Conservation (phyloP, 2,888 invertebrate species). For the Cheilosia impressa region DNA sequence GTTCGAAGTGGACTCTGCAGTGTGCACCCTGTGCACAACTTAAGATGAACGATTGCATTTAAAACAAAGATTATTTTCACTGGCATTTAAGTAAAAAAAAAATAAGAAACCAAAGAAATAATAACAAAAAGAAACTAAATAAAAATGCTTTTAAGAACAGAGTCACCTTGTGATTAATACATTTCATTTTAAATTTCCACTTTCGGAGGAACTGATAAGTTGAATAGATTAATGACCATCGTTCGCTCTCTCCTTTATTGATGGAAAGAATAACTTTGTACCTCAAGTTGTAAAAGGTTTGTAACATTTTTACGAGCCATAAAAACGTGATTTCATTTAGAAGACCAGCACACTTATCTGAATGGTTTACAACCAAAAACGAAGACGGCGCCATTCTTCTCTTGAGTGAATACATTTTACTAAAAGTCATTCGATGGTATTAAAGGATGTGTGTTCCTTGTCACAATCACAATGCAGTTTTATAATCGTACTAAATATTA, state of each 20-base stretch:
- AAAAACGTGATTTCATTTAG: slow-evolving; percentile 70
- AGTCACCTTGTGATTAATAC: slow-evolving; percentile 67
- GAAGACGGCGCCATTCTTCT: slow-evolving; percentile 54
- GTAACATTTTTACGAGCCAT: slow-evolving; percentile 61
- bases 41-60: slow-evolving; percentile 30
- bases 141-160: slow-evolving; percentile 68
- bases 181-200: slow-evolving; percentile 71
- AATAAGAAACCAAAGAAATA: background rate
- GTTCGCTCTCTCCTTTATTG: slow-evolving; percentile 38
- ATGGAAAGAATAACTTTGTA: slow-evolving; percentile 43
- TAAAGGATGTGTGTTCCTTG: slow-evolving; percentile 14
- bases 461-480: background rate
- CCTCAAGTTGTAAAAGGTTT: slow-evolving; percentile 58
- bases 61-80: slow-evolving; percentile 29
- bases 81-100: slow-evolving; percentile 24
- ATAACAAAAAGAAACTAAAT: slow-evolving; percentile 44
- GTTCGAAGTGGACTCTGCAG: slow-evolving; percentile 23
- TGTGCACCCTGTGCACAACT: slow-evolving; percentile 26
- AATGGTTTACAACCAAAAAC: slow-evolving; percentile 29
- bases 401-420: slow-evolving; percentile 27
- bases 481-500: background rate
- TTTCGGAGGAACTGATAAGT: slow-evolving; percentile 65
- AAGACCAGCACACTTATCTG: slow-evolving; percentile 50
- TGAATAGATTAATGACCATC: slow-evolving; percentile 65
- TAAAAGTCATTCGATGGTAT: slow-evolving; percentile 13